Percentiles rank a stretch among this genome's conserved stretches.
Evolutionary conservation across 2,797 vertebrate species (phyloP).

Genomic region (Huso huso): DNA sequence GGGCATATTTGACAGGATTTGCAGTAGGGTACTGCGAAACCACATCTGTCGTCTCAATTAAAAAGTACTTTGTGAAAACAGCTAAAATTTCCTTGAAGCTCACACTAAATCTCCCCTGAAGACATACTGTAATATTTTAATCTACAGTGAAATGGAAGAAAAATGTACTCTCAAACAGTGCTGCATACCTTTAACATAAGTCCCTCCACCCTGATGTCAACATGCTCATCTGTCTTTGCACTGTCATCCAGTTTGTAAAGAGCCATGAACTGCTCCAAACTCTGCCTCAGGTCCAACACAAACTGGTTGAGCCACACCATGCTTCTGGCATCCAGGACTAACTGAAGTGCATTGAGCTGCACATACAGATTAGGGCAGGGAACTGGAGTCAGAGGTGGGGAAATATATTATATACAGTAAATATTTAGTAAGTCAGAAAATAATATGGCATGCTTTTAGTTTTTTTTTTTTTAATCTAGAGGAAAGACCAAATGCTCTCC

Average conservation of each 20-base stretch:
- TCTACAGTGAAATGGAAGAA: background rate
- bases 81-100: too few relatives aligned
- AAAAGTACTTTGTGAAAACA: too few relatives aligned
- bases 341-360: slow-evolving; percentile 92
- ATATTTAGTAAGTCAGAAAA: too few relatives aligned
- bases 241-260: slow-evolving; percentile 91
- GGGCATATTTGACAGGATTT: too few relatives aligned
- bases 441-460: too few relatives aligned
- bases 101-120: too few relatives aligned
- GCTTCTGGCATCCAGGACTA: slow-evolving; percentile 88
- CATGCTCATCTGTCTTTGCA: slow-evolving; percentile 91
- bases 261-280: slow-evolving; percentile 94
- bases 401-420: too few relatives aligned
- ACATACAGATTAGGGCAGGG: slow-evolving; percentile 89
- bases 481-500: too few relatives aligned
- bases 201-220: slow-evolving; percentile 87
- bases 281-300: slow-evolving; percentile 86
- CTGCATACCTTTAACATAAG: slow-evolving; percentile 88
- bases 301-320: slow-evolving; percentile 96
- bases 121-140: too few relatives aligned
- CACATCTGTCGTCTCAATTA: too few relatives aligned
- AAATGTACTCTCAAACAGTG: background rate
- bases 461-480: too few relatives aligned
- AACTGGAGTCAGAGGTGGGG: slow-evolving; percentile 47
- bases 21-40: too few relatives aligned